Evolutionary conservation across 2,797 vertebrate species (phyloP).

Genomic region (Hippocampus kuda): DNA sequence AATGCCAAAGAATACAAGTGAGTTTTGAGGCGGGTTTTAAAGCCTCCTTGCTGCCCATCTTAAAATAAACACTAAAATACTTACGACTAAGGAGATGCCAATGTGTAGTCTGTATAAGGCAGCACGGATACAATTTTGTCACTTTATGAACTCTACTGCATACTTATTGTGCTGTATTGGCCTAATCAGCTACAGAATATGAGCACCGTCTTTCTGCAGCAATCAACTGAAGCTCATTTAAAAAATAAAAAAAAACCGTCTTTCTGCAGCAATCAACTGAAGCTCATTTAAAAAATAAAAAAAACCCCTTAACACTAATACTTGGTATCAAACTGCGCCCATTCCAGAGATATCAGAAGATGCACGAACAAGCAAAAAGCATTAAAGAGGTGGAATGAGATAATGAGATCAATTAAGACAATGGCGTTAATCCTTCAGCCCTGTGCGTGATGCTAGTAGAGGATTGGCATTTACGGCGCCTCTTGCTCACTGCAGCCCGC

Average conservation of each 20-base stretch:
- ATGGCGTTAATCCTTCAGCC: constrained; percentile 49
- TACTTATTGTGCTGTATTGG: background rate
- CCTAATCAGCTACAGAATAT: background rate
- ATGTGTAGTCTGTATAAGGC: too few species aligned
- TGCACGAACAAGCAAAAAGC: constrained; percentile 26
- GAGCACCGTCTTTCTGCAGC: background rate
- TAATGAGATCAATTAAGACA: constrained; percentile 67
- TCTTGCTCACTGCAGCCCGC: constrained; percentile 45
- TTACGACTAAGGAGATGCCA: too few species aligned
- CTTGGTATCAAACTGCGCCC: constrained; percentile 22
- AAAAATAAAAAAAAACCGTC: background rate
- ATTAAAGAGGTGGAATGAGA: constrained; percentile 39
- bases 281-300: background rate
- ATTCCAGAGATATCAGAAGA: constrained; percentile 27
- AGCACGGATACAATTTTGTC: too few species aligned
- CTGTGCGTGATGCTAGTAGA: constrained; percentile 23
- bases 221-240: background rate
- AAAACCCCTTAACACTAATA: constrained; percentile 8
- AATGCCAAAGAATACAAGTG: too few species aligned
- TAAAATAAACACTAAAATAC: too few species aligned
- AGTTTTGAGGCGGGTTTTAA: too few species aligned
- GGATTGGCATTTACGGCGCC: constrained; percentile 30
- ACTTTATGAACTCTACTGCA: background rate
- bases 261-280: background rate
- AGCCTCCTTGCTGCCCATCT: too few species aligned